Evolutionary conservation across 1,140 invertebrate genomes (phyloP).

Genomic region (Apis florea): DNA sequence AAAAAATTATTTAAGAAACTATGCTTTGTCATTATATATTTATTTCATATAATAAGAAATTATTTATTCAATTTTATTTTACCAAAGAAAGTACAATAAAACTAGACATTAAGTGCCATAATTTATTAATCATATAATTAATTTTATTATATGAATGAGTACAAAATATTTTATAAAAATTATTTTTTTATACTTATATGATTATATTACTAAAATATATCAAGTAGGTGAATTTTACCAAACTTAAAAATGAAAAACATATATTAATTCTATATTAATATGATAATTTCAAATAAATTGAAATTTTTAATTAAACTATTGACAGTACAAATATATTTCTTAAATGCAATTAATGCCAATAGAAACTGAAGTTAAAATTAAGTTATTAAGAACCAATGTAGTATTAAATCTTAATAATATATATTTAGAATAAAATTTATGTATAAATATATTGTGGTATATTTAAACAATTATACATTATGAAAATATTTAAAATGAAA

Average conservation of each 20-base stretch:
- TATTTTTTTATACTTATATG: conserved; percentile 3
- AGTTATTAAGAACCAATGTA: background rate
- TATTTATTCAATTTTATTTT: conserved; percentile 24
- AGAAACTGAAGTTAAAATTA: background rate
- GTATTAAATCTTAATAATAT: conserved; percentile 22
- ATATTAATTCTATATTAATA: background rate
- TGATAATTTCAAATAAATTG: background rate
- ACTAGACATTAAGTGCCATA: background rate
- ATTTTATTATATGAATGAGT: conserved; percentile 2
- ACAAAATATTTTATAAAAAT: background rate
- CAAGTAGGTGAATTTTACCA: background rate
- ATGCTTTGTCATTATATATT: background rate
- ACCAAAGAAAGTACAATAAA: conserved; percentile 37
- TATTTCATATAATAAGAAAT: conserved; percentile 5
- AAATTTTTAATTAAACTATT: background rate
- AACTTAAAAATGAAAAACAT: background rate
- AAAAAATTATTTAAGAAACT: background rate
- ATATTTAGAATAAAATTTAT: conserved; percentile 8
- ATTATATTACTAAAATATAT: background rate
- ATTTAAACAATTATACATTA: background rate
- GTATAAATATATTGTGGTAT: conserved; percentile 1
- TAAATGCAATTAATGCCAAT: background rate
- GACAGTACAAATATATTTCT: conserved; percentile 38
- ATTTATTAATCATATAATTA: background rate
- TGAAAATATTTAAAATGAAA: conserved; percentile 12